phyloP scores from a whole-genome alignment of 2,797 vertebrate species.

The Labroides dimidiatus region DNA sequence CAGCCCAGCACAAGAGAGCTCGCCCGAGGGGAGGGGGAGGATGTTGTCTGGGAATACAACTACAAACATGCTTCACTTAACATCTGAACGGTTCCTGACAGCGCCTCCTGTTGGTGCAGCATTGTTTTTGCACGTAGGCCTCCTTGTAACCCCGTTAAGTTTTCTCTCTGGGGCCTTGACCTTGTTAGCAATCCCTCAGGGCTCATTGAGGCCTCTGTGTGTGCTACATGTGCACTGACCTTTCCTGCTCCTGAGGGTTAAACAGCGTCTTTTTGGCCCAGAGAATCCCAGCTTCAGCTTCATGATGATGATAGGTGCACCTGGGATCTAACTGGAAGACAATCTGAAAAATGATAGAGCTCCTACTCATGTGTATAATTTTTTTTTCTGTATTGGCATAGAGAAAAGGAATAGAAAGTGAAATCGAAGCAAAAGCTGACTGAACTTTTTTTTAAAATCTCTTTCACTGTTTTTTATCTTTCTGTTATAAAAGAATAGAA shows the following conservation, averaged over 20 bases:
- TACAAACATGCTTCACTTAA: conserved; percentile 74
- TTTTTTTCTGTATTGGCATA: not conserved
- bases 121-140: conserved; percentile 61
- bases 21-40: conserved; percentile 59
- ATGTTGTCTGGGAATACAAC: conserved; percentile 81
- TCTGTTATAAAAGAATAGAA: conserved; percentile 24
- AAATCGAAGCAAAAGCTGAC: not conserved
- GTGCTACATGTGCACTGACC: conserved; percentile 75
- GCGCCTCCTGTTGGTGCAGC: conserved; percentile 72
- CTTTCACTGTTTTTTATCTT: conserved; percentile 26
- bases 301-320: conserved; percentile 49
- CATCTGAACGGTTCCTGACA: conserved; percentile 58
- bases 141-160: conserved; percentile 64
- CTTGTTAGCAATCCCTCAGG: conserved; percentile 76
- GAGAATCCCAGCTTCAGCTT: conserved; percentile 55
- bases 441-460: conserved; percentile 29
- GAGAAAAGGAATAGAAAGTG: not conserved
- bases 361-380: not conserved
- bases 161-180: conserved; percentile 76
- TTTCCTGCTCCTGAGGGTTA: conserved; percentile 71
- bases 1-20: conserved; percentile 71
- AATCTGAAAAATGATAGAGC: conserved; percentile 52
- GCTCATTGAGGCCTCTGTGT: conserved; percentile 63
- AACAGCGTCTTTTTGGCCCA: conserved; percentile 65
- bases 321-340: conserved; percentile 52